Base-by-base conservation (phyloP, 2,888 invertebrate genomes). In the Tetragonisca angustula region DNA sequence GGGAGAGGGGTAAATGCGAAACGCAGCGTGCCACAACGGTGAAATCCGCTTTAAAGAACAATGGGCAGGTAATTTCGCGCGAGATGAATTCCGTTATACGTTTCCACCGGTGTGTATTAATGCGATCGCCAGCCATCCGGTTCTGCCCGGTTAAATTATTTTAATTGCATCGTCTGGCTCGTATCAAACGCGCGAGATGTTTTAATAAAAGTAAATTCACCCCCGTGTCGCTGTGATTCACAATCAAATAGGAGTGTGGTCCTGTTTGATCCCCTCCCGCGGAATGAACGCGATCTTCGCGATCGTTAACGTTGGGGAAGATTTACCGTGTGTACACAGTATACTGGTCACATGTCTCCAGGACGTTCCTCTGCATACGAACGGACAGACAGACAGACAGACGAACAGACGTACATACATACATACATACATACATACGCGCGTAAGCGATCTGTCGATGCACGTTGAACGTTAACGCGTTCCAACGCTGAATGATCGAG, bases 311-410 rank as follows among this genome's bases (percentile, higher is more conserved):
- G 68, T 71, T 65, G 21, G 75, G 4, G 27, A 72, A 72, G 62
- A 73, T 73, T 62, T 43, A 64, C 59, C 19, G 36, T 43, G 36
- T 43, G 64, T 61, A 68, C 62, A 49, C 19, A 52, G 17, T 21
- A 77, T 83, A 64, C 61, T 36, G 64, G 62, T 80, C 75, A 71
- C 79, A 75, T 64, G 81, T 81, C 74, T 61, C 24, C 61, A 19
- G n/a, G 54, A 79, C 59, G 69, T n/a, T 24, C 17, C 71, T 50
- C 17, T 32, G 17, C 65, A 79, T 79, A 56, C 79, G 74, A 67
- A 62, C 62, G 56, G 56, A 84, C 70, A 52, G 19, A 56, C 9
- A 56, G 21, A 56, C 4, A 56, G 21, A 21, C 65, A 79, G 76
- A 56, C 76, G 74, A 67, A 62, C 64, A 56, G 56, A 84, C 70